phyloP scores from a whole-genome alignment of 2,888 invertebrate species.

The Polyommatus iphigenia region DNA sequence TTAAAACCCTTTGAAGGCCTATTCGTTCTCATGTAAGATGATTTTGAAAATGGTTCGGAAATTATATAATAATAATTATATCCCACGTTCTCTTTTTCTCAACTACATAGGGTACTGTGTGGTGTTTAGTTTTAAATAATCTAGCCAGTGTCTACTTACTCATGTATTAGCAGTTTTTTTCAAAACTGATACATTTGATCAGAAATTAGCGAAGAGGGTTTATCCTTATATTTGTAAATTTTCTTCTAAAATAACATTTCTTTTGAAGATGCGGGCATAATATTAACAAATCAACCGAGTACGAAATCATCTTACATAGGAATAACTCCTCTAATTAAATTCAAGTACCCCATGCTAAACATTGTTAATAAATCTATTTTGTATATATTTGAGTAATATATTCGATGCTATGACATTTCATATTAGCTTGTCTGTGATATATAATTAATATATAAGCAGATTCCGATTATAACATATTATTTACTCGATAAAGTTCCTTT shows the following conservation, averaged over 20 bases:
- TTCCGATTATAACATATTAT: constrained; percentile 31
- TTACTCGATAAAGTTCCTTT: constrained; percentile 20
- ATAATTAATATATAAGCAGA: constrained; percentile 40
- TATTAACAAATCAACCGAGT: neutral
- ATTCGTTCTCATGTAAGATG: constrained; percentile 16
- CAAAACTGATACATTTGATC: neutral
- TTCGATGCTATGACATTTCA: constrained; percentile 55
- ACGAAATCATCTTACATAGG: constrained; percentile 7
- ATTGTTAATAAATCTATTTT: constrained; percentile 41
- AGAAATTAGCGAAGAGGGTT: too few species aligned
- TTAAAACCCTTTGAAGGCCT: constrained; percentile 23
- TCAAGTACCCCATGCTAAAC: constrained; percentile 42
- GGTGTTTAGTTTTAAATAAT: too few species aligned
- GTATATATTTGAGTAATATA: constrained; percentile 50
- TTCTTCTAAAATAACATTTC: neutral
- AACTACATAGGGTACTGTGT: neutral
- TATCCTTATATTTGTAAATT: too few species aligned
- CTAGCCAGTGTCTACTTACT: too few species aligned
- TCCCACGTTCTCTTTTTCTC: neutral
- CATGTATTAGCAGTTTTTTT: neutral
- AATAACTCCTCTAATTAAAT: neutral
- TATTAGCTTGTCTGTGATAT: constrained; percentile 76
- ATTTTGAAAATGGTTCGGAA: neutral
- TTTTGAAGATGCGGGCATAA: neutral
- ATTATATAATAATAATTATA: neutral